Conservation (phyloP, 64 coral and sea anemone species). For the Porites lutea region DNA sequence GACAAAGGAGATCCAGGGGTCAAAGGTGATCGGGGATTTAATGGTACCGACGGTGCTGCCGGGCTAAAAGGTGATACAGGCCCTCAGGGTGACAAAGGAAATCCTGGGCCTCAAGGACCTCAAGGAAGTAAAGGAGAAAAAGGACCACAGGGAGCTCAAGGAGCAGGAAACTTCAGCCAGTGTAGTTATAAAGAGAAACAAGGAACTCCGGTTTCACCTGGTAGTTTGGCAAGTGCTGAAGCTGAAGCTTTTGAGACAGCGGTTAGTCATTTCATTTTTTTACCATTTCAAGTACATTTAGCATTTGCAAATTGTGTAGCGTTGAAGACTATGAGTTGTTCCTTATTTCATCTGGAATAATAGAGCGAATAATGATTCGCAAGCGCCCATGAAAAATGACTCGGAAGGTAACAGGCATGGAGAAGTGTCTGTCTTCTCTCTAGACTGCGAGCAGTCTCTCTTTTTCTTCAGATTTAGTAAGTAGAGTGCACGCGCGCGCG, state of each 20-base stretch:
- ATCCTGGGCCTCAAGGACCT: constrained; percentile 15
- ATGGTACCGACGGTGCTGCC: background rate
- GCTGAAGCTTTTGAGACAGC: background rate
- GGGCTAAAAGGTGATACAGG: background rate
- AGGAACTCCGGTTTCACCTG: background rate
- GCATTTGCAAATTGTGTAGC: too few species aligned
- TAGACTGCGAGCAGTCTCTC: too few species aligned
- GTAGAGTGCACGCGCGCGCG: too few species aligned
- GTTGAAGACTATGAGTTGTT: too few species aligned
- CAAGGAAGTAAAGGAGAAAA: constrained; percentile 30
- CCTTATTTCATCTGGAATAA: too few species aligned
- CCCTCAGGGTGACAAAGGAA: constrained; percentile 10
- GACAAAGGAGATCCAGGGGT: background rate
- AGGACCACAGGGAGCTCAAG: constrained; percentile 3
- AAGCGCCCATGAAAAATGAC: too few species aligned
- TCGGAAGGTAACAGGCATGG: too few species aligned
- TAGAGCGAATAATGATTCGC: too few species aligned
- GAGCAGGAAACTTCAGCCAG: constrained; percentile 46
- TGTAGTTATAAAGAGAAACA: background rate
- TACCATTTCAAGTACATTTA: too few species aligned
- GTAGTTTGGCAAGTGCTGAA: fast-evolving
- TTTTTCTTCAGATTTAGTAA: too few species aligned
- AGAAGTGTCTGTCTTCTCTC: too few species aligned
- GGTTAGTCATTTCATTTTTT: background rate
- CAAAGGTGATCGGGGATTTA: background rate